Conservation (phyloP, 2,797 vertebrate species). For the Cheirogaleus major region DNA sequence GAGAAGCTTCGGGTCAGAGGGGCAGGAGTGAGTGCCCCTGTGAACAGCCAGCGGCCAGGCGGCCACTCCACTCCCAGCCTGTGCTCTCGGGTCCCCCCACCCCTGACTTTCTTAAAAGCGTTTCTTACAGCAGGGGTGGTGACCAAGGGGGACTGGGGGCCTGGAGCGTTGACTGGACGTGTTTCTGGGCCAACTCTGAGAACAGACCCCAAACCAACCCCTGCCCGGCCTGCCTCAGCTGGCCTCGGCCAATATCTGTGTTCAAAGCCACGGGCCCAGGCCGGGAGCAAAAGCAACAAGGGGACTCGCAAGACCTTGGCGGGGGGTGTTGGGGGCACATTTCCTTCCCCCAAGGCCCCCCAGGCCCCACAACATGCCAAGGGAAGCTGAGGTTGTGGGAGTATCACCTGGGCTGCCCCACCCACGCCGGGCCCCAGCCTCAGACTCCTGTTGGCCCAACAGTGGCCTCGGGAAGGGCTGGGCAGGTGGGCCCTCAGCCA, state of each 20-base stretch:
- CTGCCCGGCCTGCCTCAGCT: background rate
- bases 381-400: background rate
- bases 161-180: background rate
- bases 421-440: background rate
- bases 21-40: conserved; percentile 11
- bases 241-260: background rate
- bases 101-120: background rate
- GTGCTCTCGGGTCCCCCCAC: background rate
- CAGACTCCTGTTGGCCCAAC: background rate
- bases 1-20: background rate
- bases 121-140: background rate
- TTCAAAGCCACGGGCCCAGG: background rate
- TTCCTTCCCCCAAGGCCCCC: background rate
- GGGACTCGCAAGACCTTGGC: background rate
- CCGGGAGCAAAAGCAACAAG: background rate
- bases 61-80: background rate
- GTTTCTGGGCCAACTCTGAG: background rate
- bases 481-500: background rate
- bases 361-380: background rate
- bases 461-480: background rate
- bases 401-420: no score
- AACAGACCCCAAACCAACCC: background rate
- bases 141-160: fast-evolving
- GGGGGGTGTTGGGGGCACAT: fast-evolving
- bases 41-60: background rate